phyloP scores from a whole-genome alignment of 2,888 invertebrate genomes.

The Ochropleura plecta region DNA sequence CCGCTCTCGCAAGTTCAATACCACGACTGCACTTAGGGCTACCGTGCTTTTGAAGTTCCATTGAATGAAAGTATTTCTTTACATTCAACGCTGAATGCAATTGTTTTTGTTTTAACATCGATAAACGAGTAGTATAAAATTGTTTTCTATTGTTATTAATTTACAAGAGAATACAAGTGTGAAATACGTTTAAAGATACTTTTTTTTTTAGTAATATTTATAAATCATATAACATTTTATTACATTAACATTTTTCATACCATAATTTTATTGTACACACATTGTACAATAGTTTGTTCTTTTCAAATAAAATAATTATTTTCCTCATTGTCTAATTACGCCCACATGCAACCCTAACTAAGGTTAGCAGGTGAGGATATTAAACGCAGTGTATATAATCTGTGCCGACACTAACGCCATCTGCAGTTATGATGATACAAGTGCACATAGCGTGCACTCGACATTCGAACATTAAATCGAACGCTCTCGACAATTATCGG shows the following conservation, averaged over 20 bases:
- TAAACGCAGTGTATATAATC: conserved; percentile 71
- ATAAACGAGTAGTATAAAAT: background rate
- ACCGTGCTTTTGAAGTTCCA: conserved; percentile 53
- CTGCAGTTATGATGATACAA: conserved; percentile 56
- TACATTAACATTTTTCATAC: too few relatives aligned
- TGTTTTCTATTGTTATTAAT: background rate
- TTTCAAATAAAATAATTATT: background rate
- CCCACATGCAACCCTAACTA: conserved; percentile 9
- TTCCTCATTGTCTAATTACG: background rate
- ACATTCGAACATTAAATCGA: conserved; percentile 72
- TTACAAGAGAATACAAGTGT: background rate
- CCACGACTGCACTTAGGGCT: conserved; percentile 74
- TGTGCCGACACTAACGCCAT: conserved; percentile 62
- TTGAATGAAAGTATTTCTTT: conserved; percentile 12
- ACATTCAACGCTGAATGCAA: background rate
- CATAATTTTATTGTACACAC: too few relatives aligned
- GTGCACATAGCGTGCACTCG: conserved; percentile 52
- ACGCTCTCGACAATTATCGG: conserved; percentile 71
- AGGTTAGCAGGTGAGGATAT: conserved; percentile 56
- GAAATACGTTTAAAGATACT: background rate
- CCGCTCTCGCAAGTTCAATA: conserved; percentile 83
- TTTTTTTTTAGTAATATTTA: too few relatives aligned
- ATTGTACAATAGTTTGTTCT: too few relatives aligned
- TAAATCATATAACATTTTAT: background rate
- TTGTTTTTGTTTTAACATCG: background rate